These are phyloP conservation scores for Scolopax rusticola DNA, from an alignment of 2,797 vertebrate species.

Conservation along the genomic window DNA sequence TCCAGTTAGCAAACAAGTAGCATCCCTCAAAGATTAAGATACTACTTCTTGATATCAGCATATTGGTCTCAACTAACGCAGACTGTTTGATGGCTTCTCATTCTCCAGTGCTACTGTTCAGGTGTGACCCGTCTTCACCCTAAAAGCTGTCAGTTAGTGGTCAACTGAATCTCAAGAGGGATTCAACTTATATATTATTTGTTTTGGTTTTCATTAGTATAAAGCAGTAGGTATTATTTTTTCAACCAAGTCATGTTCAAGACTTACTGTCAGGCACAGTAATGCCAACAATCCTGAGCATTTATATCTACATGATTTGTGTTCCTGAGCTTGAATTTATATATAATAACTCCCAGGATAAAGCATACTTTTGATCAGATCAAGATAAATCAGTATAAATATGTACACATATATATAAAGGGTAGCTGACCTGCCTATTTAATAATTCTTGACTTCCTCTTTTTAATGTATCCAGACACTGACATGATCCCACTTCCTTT, in stretches of 20 bases:
- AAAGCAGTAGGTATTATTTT: neutral
- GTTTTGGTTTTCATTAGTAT: neutral
- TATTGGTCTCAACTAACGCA: neutral
- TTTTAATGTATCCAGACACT: neutral
- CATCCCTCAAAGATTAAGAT: neutral
- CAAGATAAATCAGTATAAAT: neutral
- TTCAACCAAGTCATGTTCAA: neutral
- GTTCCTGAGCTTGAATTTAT: neutral
- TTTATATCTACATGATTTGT: neutral
- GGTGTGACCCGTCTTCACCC: neutral
- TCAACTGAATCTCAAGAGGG: neutral
- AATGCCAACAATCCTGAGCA: neutral
- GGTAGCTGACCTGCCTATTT: neutral
- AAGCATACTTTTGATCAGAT: neutral
- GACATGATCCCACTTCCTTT: neutral
- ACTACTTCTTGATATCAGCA: neutral
- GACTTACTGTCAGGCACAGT: neutral
- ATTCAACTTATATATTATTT: neutral
- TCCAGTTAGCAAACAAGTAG: neutral
- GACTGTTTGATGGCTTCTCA: neutral
- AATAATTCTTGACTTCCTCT: neutral
- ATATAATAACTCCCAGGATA: neutral
- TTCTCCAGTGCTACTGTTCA: neutral
- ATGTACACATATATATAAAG: neutral
- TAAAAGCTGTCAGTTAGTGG: neutral